phyloP scores from a whole-genome alignment of 1,140 invertebrate genomes.

The Phymorhynchus buccinoides region DNA sequence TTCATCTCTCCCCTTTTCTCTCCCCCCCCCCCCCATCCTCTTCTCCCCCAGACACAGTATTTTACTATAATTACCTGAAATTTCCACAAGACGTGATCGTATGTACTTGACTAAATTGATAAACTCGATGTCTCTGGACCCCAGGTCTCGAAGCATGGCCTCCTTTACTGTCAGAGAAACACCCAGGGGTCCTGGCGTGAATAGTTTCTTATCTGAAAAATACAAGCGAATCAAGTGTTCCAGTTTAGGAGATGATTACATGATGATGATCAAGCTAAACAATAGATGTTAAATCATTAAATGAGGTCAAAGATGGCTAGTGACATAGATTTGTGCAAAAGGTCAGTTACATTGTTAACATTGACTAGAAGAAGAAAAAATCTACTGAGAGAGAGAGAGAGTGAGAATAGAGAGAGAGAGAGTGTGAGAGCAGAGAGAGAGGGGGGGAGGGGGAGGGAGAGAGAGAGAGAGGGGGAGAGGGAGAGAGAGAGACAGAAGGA shows the following conservation, averaged over 20 bases:
- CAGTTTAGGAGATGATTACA: neutral
- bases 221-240: neutral
- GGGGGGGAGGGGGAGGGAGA: neutral
- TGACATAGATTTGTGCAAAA: neutral
- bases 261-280: neutral
- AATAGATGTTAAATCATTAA: neutral
- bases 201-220: conserved; percentile 72
- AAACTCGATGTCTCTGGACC: conserved; percentile 75
- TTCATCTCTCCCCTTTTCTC: no score
- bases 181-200: conserved; percentile 76
- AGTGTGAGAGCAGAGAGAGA: neutral
- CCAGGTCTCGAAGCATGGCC: conserved; percentile 75
- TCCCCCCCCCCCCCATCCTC: no score
- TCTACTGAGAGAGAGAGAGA: neutral
- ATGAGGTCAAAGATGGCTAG: neutral
- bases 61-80: conserved; percentile 71
- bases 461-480: conserved; percentile 16
- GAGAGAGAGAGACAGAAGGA: conserved; percentile 3
- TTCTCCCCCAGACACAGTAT: no score
- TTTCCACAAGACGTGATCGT: conserved; percentile 70
- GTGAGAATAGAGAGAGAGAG: conserved; percentile 5
- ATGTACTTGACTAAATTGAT: conserved; percentile 72
- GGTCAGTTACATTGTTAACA: neutral
- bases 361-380: neutral
- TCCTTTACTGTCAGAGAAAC: conserved; percentile 72